Evolutionary conservation across 30 jellyfish, hydroid and myxozoan genomes (phyloP).

Genomic region (Catostylus mosaicus): DNA sequence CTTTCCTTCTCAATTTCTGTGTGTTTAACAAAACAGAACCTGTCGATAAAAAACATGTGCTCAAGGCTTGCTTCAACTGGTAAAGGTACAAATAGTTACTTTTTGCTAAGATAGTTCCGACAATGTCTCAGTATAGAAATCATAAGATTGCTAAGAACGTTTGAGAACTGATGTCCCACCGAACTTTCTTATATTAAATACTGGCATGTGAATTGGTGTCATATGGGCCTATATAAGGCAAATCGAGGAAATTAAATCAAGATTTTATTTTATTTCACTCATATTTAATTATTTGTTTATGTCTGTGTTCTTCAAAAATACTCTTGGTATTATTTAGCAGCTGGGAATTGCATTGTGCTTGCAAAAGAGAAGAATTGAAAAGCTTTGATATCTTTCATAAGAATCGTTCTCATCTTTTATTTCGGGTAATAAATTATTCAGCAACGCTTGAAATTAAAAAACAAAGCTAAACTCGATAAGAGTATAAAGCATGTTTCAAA

Average conservation of each 20-base stretch:
- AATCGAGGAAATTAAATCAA: neutral
- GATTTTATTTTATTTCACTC: neutral
- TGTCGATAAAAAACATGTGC: too few species aligned
- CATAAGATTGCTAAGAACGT: too few species aligned
- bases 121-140: too few species aligned
- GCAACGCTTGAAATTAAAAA: neutral
- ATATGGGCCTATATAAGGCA: neutral
- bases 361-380: neutral
- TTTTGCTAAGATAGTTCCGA: too few species aligned
- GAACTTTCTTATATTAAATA: too few species aligned
- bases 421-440: neutral
- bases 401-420: neutral
- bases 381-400: neutral
- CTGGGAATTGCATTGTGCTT: neutral
- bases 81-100: too few species aligned
- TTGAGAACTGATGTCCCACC: too few species aligned
- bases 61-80: too few species aligned
- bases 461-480: constrained; percentile 1
- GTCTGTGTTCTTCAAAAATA: neutral
- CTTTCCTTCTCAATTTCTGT: too few species aligned
- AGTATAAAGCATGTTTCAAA: neutral
- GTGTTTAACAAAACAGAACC: too few species aligned
- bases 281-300: neutral
- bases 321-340: neutral
- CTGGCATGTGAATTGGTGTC: too few species aligned